Evolutionary conservation across 2,797 vertebrate genomes (phyloP).

Genomic region (Gymnocypris eckloni): DNA sequence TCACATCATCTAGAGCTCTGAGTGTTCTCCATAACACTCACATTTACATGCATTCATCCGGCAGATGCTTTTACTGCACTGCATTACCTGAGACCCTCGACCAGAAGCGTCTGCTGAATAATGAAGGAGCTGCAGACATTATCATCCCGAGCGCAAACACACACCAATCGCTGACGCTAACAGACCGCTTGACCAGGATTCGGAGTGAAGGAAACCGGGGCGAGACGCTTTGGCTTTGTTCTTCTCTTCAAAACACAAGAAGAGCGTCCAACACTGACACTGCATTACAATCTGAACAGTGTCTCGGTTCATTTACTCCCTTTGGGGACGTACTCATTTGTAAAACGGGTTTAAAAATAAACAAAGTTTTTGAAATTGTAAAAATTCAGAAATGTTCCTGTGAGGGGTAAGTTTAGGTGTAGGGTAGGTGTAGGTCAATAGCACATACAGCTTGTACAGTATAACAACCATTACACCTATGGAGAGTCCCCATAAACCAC

Average conservation of each 20-base stretch:
- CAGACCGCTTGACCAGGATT: too few relatives aligned
- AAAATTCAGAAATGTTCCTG: too few relatives aligned
- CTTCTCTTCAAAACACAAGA: conserved; percentile 50
- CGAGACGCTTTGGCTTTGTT: neutral
- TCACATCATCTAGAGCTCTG: neutral
- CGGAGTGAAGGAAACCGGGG: neutral
- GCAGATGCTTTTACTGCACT: neutral
- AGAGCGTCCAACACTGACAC: conserved; percentile 1
- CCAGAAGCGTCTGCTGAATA: neutral
- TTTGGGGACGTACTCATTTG: too few relatives aligned
- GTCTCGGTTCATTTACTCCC: neutral
- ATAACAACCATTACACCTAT: too few relatives aligned
- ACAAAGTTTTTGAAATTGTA: too few relatives aligned
- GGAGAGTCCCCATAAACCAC: too few relatives aligned
- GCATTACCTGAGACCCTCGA: neutral
- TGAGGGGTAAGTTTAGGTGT: too few relatives aligned
- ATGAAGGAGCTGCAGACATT: neutral
- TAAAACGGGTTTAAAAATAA: too few relatives aligned
- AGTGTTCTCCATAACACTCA: neutral
- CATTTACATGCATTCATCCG: neutral
- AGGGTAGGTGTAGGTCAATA: too few relatives aligned
- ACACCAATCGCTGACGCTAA: neutral
- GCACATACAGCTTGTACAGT: too few relatives aligned
- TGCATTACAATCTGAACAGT: too few relatives aligned
- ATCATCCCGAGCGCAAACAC: neutral